Base-by-base conservation (phyloP, 2,797 vertebrate species). In the Thaleichthys pacificus region DNA sequence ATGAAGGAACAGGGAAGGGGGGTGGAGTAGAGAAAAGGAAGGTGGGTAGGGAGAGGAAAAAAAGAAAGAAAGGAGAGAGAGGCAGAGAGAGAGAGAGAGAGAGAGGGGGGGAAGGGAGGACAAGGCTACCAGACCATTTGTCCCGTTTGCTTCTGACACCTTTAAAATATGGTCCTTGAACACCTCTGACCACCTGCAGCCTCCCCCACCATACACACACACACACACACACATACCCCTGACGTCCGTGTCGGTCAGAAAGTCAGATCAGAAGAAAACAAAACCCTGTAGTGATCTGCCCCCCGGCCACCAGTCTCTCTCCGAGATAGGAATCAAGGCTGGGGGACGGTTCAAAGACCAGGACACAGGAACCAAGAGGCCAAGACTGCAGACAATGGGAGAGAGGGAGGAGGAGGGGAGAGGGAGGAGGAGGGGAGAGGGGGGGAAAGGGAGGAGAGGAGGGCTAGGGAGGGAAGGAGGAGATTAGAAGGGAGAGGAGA, bases 231-330 rank as follows among this genome's bases (percentile, higher is more conserved):
- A 74, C 63, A 74, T 68, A 61, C 28, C 38, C 47, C 24, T 61
- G 58, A 61, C 65, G 76, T 69, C 72, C 68, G 58, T 84, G 84
- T 85, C 63, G 71, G 74, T 77, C 81, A 72, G 84, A 84, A 74
- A 70, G 81, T 70, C 70, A 89, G 88, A 91, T 92, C 89, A 90
- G 88, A 92, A 80, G 83, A 66, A 71, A 84, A 90, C 87, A 91
- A 92, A 90, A 89, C 86, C 84, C 88, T 86, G 89, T 91, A 89
- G 86, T 90, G 86, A 58, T 71, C 73, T 76, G 73, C 8, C 65
- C n/a, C 2, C 77, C 54, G 66, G 68, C 61, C 75, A 83, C 72
- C 82, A 38, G 62, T 74, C 63, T 82, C 80, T 86, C 84, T 85
- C 56, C 77, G 65, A 76, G 30, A 75, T 70, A 83, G 85, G 80